Base-by-base conservation (phyloP, 1,140 invertebrate genomes). In the Chionoecetes opilio region DNA sequence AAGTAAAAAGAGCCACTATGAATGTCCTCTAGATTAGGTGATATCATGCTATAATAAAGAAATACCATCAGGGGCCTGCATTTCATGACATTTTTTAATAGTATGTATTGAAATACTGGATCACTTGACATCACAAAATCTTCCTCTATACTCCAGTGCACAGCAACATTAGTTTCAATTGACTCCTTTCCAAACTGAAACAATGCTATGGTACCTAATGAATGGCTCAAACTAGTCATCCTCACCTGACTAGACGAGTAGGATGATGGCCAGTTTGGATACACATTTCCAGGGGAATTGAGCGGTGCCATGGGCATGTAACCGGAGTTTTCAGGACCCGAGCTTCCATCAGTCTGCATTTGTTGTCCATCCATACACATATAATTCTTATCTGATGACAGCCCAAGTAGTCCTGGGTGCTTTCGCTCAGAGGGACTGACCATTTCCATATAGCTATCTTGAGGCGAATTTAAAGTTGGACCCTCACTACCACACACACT, bases 191-290 rank as follows among this genome's bases (percentile, higher is more conserved):
- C n/a, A n/a, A n/a, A n/a, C n/a, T n/a, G n/a, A n/a, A n/a, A n/a
- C n/a, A n/a, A n/a, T n/a, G n/a, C n/a, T n/a, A n/a, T n/a, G n/a
- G n/a, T n/a, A n/a, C n/a, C n/a, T n/a, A n/a, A n/a, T n/a, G n/a
- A n/a, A n/a, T n/a, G n/a, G n/a, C n/a, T n/a, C n/a, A n/a, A n/a
- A n/a, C 11, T 1, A 53, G 34, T 35, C 3, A 84, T 11, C 46
- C 38, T n/a, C 86, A 95, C 94, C 94, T 95, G 94, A 95, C 94
- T 92, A 95, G 89, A 95, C 34, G 84, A 38, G 82, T 95, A 85
- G 87, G 94, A 75, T 32, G 94, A 75, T 32, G 82, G 94, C 94
- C 94, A 95, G 82, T 90, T 21, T 32, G 94, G 90, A 38, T 63
- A 84, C 41, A 75, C n/a, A 31, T 90, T 92, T 32, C 90, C 94